Conservation (phyloP, 2,797 vertebrate genomes). For the Ptychadena robeensis region DNA sequence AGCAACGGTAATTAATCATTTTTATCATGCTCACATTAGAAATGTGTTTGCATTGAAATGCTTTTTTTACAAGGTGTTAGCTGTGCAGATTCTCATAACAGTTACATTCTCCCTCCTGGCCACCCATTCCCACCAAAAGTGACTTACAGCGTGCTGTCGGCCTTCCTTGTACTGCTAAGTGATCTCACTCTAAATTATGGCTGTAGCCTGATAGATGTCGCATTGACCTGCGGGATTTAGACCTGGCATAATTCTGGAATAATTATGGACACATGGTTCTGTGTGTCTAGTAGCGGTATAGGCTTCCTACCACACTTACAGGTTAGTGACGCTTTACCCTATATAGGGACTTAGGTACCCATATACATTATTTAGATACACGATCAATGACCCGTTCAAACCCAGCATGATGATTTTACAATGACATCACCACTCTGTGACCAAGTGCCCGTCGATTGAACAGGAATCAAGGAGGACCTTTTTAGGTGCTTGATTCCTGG, state of each 20-base stretch:
- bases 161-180: background rate
- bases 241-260: background rate
- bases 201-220: background rate
- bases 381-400: no score
- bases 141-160: conserved; percentile 4
- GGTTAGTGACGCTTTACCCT: no score
- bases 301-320: background rate
- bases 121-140: conserved; percentile 5
- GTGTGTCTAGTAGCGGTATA: background rate
- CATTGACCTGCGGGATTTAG: background rate
- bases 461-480: no score
- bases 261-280: background rate
- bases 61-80: conserved; percentile 47
- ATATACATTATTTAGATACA: no score
- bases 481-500: no score
- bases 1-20: conserved; percentile 57
- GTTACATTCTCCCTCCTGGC: conserved; percentile 5
- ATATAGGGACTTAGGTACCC: no score
- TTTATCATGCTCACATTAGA: conserved; percentile 56
- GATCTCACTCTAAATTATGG: background rate
- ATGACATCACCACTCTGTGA: no score
- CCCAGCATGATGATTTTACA: no score
- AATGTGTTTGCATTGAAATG: conserved; percentile 54
- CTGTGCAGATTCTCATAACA: conserved; percentile 29
- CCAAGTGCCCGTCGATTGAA: no score